A percentile compares a stretch with the other conserved stretches of the same genome.
phyloP scores from a whole-genome alignment of 2,113 vertebrate species.

The Phoxinus phoxinus region DNA sequence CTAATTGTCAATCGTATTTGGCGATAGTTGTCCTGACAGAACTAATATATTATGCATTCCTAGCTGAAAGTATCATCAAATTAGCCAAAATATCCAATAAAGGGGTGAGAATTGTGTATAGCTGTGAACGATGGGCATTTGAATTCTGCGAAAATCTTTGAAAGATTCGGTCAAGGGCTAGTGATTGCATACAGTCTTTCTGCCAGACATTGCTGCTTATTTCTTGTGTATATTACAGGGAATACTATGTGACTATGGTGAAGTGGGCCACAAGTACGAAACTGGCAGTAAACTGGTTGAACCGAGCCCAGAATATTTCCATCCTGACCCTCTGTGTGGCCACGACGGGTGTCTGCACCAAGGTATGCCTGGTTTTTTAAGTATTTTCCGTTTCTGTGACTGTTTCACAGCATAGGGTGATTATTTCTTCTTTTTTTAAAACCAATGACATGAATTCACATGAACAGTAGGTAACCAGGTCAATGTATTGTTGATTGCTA shows the following conservation, averaged over 20 bases:
- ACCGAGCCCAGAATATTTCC: conserved; percentile 95
- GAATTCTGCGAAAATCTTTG: neutral
- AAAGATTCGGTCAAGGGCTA: conserved; percentile 24
- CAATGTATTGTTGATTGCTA: neutral
- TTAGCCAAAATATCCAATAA: neutral
- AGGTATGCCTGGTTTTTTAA: conserved; percentile 74
- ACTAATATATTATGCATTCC: neutral
- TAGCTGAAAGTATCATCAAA: neutral
- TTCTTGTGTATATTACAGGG: conserved; percentile 74
- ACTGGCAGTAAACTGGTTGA: conserved; percentile 96
- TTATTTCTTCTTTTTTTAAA: neutral
- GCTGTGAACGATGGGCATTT: neutral
- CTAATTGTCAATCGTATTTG: no score
- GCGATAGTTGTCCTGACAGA: no score
- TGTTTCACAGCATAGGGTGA: neutral
- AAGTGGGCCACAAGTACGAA: conserved; percentile 97
- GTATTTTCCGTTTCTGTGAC: neutral
- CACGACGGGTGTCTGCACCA: conserved; percentile 94
- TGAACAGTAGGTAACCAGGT: neutral
- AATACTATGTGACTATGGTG: conserved; percentile 97
- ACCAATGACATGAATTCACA: neutral
- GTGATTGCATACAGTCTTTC: neutral
- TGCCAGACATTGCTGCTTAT: neutral
- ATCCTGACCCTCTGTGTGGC: conserved; percentile 94
- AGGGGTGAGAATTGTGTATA: neutral